Evolutionary conservation across 35 echinoderm and acorn worm genomes (phyloP).

Genomic region (Ptychodera flava): DNA sequence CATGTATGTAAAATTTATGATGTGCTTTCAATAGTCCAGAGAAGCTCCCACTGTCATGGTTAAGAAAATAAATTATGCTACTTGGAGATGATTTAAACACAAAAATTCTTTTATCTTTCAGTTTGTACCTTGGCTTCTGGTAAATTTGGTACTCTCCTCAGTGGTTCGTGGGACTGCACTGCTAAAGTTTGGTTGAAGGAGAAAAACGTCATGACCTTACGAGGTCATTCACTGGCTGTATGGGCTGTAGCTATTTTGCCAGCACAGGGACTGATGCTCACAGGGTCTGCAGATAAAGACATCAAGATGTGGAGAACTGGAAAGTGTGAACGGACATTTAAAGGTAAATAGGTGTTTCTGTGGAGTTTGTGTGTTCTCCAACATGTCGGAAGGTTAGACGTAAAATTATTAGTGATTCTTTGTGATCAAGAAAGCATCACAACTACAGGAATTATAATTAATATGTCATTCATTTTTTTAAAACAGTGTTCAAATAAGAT

Average conservation of each 20-base stretch:
- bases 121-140: conserved; percentile 82
- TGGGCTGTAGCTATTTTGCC: conserved; percentile 92
- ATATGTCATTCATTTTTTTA: no score
- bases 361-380: no score
- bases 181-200: conserved; percentile 95
- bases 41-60: no score
- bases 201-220: conserved; percentile 70
- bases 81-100: no score
- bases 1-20: no score
- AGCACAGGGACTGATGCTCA: conserved; percentile 90
- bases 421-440: no score
- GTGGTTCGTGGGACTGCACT: conserved; percentile 93
- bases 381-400: no score
- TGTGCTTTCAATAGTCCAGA: no score
- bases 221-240: conserved; percentile 71
- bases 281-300: conserved; percentile 86
- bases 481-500: no score
- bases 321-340: conserved; percentile 80
- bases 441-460: no score
- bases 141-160: conserved; percentile 95
- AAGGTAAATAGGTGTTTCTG: conserved; percentile 37
- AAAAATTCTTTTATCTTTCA: conserved; percentile 37
- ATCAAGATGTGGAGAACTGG: conserved; percentile 92
- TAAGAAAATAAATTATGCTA: no score
- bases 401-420: no score